Conservation (phyloP, 2,888 invertebrate genomes). For the Drosophila austrosaltans region DNA sequence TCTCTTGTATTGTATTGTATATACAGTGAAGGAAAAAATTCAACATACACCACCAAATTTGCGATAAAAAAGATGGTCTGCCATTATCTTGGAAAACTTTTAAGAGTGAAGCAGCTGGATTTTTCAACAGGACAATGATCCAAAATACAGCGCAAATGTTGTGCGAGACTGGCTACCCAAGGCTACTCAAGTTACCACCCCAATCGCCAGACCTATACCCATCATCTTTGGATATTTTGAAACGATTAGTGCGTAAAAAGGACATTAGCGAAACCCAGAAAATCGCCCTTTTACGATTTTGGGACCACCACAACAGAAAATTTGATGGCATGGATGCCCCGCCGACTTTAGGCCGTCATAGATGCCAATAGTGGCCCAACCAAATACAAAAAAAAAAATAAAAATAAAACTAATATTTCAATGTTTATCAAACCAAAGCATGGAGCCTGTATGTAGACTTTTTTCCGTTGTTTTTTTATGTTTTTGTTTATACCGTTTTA, state of each 20-base stretch:
- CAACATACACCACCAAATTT: too few relatives aligned
- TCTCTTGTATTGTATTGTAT: too few relatives aligned
- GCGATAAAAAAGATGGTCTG: too few relatives aligned
- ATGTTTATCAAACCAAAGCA: not conserved
- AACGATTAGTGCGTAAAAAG: not conserved
- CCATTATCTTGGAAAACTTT: too few relatives aligned
- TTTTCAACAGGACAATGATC: too few relatives aligned
- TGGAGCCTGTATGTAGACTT: too few relatives aligned
- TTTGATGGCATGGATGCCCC: not conserved
- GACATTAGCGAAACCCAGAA: not conserved
- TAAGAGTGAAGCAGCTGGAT: too few relatives aligned
- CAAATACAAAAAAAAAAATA: not conserved
- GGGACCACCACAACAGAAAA: not conserved
- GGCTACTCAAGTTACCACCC: not conserved
- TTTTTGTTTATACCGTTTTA: not conserved
- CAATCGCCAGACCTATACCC: constrained; percentile 9
- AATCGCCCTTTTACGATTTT: not conserved
- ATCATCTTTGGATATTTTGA: constrained; percentile 12
- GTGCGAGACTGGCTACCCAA: constrained; percentile 13
- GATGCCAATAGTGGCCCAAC: not conserved
- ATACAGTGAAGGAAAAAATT: too few relatives aligned
- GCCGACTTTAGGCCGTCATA: not conserved
- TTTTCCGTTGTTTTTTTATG: not conserved
- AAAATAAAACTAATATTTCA: not conserved
- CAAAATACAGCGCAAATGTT: too few relatives aligned